Base-by-base conservation (phyloP, 2,797 vertebrate genomes). In the Avahi laniger region DNA sequence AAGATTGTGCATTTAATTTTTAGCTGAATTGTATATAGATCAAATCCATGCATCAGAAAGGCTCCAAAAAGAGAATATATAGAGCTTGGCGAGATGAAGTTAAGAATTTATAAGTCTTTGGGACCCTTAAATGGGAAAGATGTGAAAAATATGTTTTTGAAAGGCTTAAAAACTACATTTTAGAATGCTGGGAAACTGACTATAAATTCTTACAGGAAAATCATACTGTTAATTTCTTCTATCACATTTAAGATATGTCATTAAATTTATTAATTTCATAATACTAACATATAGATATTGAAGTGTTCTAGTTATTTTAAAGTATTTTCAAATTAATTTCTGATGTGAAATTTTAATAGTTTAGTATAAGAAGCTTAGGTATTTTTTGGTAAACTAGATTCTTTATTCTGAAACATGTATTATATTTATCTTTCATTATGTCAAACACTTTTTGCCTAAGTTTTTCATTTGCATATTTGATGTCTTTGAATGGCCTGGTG, bases 1-100 rank as follows among this genome's bases (percentile, higher is more conserved):
- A 96, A 81, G 95, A 78, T 20, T 50, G 91, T 97, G 12, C 46
- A 79, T 3, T 92, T 84, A 97, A 91, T n/a, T 97, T 93, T 70
- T 93, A 63, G 61, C 61, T 95, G 90, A 22, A 96, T 79, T 96
- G 30, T 95, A 54, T 61, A 52, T n/a, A 20, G 69, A 97, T 96
- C 81, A 96, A 96, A 86, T 96, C 52, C 54, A 50, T 41, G 24
- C 33, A 46, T 96, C 30, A 54, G 43, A 98, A 72, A 76, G 38
- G 11, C 43, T 67, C 8, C 17, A 72, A 93, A 96, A 97, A 86
- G 50, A 88, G 14, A 95, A 81, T 85, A 86, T 94, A 5, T 30
- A 70, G 11, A 6, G 72, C 88, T 89, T 96, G 86, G 46, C 65
- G 84, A 24, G 95, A 46, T 48, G 81, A 65, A 96, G 8, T 92